Evolutionary conservation across 2,113 vertebrate species (phyloP).

Genomic region (Chlorodrepanis virens): DNA sequence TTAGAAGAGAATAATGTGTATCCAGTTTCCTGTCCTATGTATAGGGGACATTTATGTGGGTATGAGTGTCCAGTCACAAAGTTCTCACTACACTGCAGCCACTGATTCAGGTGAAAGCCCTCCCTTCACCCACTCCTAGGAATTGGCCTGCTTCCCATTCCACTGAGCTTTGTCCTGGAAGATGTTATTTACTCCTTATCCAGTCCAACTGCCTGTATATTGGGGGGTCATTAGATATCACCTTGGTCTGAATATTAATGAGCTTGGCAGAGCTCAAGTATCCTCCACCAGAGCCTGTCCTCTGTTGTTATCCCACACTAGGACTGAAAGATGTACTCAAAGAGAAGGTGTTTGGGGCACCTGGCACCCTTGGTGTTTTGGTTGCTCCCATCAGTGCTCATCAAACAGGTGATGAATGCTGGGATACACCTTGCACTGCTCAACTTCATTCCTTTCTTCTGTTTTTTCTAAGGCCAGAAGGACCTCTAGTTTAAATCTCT

Average conservation of each 20-base stretch:
- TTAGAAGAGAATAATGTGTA: not conserved
- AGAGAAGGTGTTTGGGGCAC: not conserved
- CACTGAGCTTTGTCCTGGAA: not conserved
- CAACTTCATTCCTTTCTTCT: not conserved
- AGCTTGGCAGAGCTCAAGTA: not conserved
- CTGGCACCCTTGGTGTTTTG: not conserved
- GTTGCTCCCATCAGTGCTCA: not conserved
- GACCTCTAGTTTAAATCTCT: not conserved
- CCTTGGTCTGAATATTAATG: not conserved
- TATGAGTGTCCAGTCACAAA: not conserved
- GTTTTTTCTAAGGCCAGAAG: not conserved
- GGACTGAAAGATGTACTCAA: not conserved
- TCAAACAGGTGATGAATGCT: not conserved
- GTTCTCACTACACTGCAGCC: not conserved
- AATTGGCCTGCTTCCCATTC: not conserved
- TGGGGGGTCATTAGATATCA: not conserved
- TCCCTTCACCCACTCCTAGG: not conserved
- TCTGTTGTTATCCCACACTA: fast-evolving
- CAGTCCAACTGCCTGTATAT: not conserved
- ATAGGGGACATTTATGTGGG: not conserved
- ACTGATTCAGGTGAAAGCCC: not conserved
- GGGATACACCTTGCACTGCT: not conserved
- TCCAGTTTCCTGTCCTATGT: not conserved
- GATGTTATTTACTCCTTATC: not conserved
- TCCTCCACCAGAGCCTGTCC: not conserved